phyloP scores from a whole-genome alignment of 1,140 invertebrate genomes.

The Sitophilus oryzae region DNA sequence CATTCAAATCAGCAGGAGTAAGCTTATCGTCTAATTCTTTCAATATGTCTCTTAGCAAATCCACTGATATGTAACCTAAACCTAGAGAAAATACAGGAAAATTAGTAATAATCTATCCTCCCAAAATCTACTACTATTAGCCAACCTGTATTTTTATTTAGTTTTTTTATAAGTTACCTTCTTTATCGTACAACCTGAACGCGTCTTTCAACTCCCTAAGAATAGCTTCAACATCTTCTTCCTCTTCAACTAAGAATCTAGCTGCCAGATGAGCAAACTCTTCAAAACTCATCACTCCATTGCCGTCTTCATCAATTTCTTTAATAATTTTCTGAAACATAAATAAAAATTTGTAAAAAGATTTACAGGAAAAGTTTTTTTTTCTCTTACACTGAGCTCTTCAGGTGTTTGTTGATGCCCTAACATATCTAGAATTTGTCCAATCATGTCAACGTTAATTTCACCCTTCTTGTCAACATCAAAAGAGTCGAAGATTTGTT shows the following conservation, averaged over 20 bases:
- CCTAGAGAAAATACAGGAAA: conserved; percentile 41
- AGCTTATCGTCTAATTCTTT: conserved; percentile 69
- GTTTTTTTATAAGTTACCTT: conserved; percentile 57
- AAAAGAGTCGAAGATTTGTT: conserved; percentile 75
- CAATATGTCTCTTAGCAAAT: conserved; percentile 65
- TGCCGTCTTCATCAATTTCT: conserved; percentile 37
- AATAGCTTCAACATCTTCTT: conserved; percentile 72
- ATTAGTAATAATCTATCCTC: neutral
- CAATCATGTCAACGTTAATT: conserved; percentile 68
- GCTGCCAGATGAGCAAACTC: conserved; percentile 83
- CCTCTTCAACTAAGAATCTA: conserved; percentile 71
- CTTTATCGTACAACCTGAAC: conserved; percentile 84
- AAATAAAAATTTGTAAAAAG: neutral
- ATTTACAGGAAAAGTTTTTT: neutral
- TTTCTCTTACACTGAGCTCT: conserved; percentile 56
- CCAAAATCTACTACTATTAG: too few species aligned
- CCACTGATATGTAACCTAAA: conserved; percentile 72
- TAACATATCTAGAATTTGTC: conserved; percentile 72
- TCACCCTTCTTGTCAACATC: conserved; percentile 70
- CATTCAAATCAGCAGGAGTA: conserved; percentile 60
- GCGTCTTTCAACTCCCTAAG: conserved; percentile 81
- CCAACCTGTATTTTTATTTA: too few species aligned
- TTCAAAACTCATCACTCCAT: conserved; percentile 84
- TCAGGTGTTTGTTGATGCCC: conserved; percentile 61
- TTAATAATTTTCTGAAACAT: conserved; percentile 28